Conservation (phyloP, 1,140 invertebrate species). For the Zophobas morio region DNA sequence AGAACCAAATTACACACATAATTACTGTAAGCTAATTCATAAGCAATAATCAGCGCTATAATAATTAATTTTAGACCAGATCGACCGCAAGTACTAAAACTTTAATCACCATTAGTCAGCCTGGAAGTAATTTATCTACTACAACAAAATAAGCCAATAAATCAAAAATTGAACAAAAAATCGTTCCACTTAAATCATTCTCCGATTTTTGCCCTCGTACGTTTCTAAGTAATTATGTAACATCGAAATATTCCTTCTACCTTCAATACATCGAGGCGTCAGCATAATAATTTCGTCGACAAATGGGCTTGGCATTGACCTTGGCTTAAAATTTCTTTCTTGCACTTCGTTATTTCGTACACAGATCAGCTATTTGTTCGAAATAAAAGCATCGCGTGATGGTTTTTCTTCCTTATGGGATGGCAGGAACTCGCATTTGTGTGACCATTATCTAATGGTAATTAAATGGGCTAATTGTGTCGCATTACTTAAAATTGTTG, state of each 20-base stretch:
- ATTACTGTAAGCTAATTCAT: too few relatives aligned
- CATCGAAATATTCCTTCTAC: slow-evolving; percentile 2
- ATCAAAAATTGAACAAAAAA: neutral
- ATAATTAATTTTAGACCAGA: too few relatives aligned
- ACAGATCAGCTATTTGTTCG: neutral
- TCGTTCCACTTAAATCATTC: neutral
- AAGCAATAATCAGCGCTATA: too few relatives aligned
- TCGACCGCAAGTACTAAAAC: too few relatives aligned
- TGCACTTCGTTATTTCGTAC: slow-evolving; percentile 6
- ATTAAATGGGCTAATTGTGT: neutral
- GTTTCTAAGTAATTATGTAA: neutral
- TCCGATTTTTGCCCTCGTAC: neutral
- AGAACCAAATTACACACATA: too few relatives aligned
- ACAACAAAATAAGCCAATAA: neutral
- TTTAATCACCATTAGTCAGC: too few relatives aligned
- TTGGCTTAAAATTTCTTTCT: slow-evolving; percentile 22
- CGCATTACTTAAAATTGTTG: too few relatives aligned
- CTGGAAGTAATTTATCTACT: too few relatives aligned
- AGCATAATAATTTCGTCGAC: slow-evolving; percentile 22
- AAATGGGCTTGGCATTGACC: slow-evolving; percentile 34
- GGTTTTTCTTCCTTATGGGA: neutral
- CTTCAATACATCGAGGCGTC: slow-evolving; percentile 17
- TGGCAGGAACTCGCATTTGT: neutral
- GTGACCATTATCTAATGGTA: neutral
- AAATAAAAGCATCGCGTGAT: neutral